These are phyloP conservation scores for Agriopis aurantiaria DNA, from an alignment of 2,888 invertebrate genomes.

Conservation along the genomic window DNA sequence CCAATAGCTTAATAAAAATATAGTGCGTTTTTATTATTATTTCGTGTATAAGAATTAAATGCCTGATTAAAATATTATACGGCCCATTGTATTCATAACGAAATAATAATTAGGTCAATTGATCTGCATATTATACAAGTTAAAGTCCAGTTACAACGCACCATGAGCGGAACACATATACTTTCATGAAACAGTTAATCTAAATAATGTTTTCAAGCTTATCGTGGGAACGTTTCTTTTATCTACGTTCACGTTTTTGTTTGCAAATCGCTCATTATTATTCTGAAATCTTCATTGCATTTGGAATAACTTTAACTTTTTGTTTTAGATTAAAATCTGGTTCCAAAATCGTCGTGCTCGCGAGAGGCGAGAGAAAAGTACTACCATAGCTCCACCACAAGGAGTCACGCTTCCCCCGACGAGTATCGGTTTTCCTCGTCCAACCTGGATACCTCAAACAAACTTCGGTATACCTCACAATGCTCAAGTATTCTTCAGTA, in stretches of 20 bases:
- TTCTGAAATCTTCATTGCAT: background rate
- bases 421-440: constrained; percentile 15
- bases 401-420: constrained; percentile 72
- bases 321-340: constrained; percentile 89
- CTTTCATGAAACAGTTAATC: background rate
- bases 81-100: too few relatives aligned
- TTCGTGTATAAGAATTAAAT: too few relatives aligned
- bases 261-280: too few relatives aligned
- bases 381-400: constrained; percentile 67
- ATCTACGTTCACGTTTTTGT: background rate
- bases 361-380: constrained; percentile 88
- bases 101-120: too few relatives aligned
- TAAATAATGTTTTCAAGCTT: background rate
- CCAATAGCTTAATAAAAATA: too few relatives aligned
- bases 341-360: constrained; percentile 93
- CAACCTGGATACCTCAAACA: constrained; percentile 33
- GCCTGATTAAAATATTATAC: too few relatives aligned
- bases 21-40: too few relatives aligned
- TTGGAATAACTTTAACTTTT: constrained; percentile 3
- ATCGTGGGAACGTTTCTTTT: background rate
- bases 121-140: background rate
- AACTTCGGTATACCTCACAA: constrained; percentile 17
- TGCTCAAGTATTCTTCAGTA: constrained; percentile 8
- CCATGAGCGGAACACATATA: background rate
- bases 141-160: background rate